Evolutionary conservation across 1,140 invertebrate genomes (phyloP), one percentile per base, ranked within the genome.

Genomic region (Trachelipus rathkii): DNA sequence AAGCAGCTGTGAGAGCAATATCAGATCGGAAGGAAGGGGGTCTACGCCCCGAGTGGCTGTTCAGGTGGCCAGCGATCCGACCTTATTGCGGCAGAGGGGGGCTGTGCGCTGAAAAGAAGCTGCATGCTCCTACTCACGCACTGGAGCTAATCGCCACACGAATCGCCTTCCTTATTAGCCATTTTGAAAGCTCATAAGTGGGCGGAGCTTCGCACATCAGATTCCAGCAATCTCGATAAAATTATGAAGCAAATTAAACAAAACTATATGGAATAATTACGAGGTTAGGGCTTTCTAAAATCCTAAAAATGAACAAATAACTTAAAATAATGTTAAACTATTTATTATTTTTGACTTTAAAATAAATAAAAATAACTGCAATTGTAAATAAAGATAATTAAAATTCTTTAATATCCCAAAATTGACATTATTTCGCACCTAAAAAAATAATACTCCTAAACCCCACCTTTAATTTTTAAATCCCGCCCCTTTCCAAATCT

Each of bases 1-100:
- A 33, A 33, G 33, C 33, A 33, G 21, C 43, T 11, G 66, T 24
- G 50, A 43, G 10, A 44, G 76, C 44, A 43, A 74, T 44, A 73
- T 19, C 21, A 23, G 15, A 21, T 23, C 19, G 33, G 71, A 46
- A 33, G 33, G 71, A 74, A 44, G 74, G 78, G 77, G 78, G 78
- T 74, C 69, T 66, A 33, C 53, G 74, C 78, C 78, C 78, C 74
- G 78, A 79, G 78, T 79, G 78, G 78, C 75, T 60, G 50, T 60
- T 73, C 78, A 79, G 78, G 78, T 79, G 78, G 78, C 74, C 72
- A 74, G 78, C 76, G 78, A 79, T 76, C 78, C 78, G 75, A 72
- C 78, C 78, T 79, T 79, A 79, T 79, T 79, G 78, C 75, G 78
- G 78, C 43, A 46, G 43, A 53, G 69, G 60, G 67, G 74, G 72